A percentile compares a stretch with the other conserved stretches of the same genome.
Evolutionary conservation across 2,797 vertebrate species (phyloP).

Genomic region (Cichlasoma orientale): DNA sequence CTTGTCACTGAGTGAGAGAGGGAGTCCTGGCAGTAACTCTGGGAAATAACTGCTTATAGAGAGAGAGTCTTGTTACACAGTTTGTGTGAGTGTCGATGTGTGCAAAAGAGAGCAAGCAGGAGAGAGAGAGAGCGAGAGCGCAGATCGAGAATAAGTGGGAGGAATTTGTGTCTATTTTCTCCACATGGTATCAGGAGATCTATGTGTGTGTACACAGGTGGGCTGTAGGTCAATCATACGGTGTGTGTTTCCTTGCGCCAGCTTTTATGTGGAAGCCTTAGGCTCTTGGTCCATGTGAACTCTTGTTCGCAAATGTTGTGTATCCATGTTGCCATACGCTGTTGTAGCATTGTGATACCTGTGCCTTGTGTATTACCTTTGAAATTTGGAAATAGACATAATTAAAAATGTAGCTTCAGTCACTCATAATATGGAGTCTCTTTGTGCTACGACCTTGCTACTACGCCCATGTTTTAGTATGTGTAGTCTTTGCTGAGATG

Average conservation of each 20-base stretch:
- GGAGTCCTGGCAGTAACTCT: constrained; percentile 74
- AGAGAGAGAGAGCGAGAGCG: constrained; percentile 26
- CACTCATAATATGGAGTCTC: constrained; percentile 28
- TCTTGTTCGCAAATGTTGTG: constrained; percentile 50
- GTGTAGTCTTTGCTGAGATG: constrained; percentile 64
- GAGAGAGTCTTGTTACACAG: constrained; percentile 51
- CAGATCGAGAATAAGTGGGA: constrained; percentile 43
- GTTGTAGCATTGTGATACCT: neutral
- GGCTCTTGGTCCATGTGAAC: constrained; percentile 62
- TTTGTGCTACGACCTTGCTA: constrained; percentile 27
- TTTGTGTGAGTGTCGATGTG: constrained; percentile 54
- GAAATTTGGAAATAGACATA: constrained; percentile 40
- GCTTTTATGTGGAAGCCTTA: constrained; percentile 66
- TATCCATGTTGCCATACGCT: constrained; percentile 38
- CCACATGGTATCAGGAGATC: constrained; percentile 46
- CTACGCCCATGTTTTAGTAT: constrained; percentile 43
- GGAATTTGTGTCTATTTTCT: constrained; percentile 67
- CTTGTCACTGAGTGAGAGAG: constrained; percentile 76
- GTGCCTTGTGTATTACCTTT: constrained; percentile 35
- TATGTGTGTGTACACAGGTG: constrained; percentile 32
- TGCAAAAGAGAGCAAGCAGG: constrained; percentile 28
- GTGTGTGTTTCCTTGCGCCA: constrained; percentile 52
- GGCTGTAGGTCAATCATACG: constrained; percentile 53
- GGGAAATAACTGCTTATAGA: constrained; percentile 79
- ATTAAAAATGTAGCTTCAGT: constrained; percentile 61